Conservation (phyloP, 2,888 invertebrate genomes). For the Sclerodermus sp. region DNA sequence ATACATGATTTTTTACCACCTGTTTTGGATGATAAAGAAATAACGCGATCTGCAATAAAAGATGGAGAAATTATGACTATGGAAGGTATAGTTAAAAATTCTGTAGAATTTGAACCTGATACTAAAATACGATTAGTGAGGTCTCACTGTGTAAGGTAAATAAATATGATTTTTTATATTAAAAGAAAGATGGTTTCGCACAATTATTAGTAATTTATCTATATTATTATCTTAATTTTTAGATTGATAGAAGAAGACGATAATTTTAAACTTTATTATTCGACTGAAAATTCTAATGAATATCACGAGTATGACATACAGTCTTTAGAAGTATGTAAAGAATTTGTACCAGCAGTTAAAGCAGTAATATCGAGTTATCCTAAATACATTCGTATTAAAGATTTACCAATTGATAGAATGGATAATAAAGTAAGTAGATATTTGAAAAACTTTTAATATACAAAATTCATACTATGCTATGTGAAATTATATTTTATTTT, state of each 20-base stretch:
- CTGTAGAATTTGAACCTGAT: conserved; percentile 69
- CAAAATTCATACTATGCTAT: conserved; percentile 3
- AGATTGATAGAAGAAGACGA: conserved; percentile 69
- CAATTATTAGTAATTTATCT: conserved; percentile 8
- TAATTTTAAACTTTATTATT: conserved; percentile 73
- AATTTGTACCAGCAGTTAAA: conserved; percentile 71
- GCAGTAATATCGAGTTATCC: conserved; percentile 76
- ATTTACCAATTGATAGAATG: conserved; percentile 68
- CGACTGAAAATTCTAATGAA: conserved; percentile 80
- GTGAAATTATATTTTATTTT: conserved; percentile 5
- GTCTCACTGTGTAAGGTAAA: conserved; percentile 44
- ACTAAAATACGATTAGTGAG: conserved; percentile 66
- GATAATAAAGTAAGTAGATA: conserved; percentile 64
- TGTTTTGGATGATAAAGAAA: conserved; percentile 68
- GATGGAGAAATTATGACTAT: conserved; percentile 70
- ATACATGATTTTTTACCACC: conserved; percentile 90
- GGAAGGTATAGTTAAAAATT: conserved; percentile 66
- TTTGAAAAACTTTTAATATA: neutral
- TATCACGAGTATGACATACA: conserved; percentile 82
- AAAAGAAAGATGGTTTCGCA: neutral
- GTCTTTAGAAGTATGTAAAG: conserved; percentile 72
- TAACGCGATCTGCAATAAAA: conserved; percentile 69
- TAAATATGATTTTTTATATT: neutral
- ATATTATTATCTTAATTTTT: too few species aligned
- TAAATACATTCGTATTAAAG: conserved; percentile 70